Base-by-base conservation (phyloP, 2,113 vertebrate genomes). In the Rhinolophus ferrumequinum region DNA sequence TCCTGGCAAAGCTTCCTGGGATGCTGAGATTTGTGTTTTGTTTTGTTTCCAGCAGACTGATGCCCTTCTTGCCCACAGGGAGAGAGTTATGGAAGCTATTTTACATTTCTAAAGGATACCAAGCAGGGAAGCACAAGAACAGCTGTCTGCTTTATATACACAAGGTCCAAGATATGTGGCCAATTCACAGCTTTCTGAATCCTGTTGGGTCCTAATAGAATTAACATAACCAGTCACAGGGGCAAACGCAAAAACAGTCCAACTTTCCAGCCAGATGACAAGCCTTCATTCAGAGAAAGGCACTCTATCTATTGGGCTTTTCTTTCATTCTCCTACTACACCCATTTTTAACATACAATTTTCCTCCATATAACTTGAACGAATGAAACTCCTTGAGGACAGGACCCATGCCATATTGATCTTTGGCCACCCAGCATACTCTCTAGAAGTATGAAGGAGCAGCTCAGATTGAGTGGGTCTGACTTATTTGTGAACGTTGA, bases 161-260 rank as follows among this genome's bases (percentile, higher is more conserved):
- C 38, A 70, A n/a, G 28, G 3, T 35, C 44, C 66, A 66, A 67
- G 82, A 62, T 73, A 83, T 3, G 58, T 33, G 41, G 70, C 69
- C 50, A 95, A 0, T 95, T 94, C 35, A 66, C 69, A 96, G 80
- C 88, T 94, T 75, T 75, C 76, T 94, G 28, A 76, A 80, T 79
- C 75, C 50, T 79, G 5, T 7, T 69, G 88, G 47, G 12, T 28
- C 18, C 18, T 52, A 15, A 21, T 6, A n/a, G 76, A 80, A 96
- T 92, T 79, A 77, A 96, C 50, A 89, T 81, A 62, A 93, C 30
- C 50, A 95, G 62, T 35, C 81, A 79, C 28, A 26, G 41, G 60
- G 62, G 66, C 38, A 90, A 91, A 76, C 93, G 33, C 69, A 89
- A 38, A 89, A 72, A 41, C 21, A 83, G 81, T 22, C 9, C 24